phyloP scores from a whole-genome alignment of 2,113 vertebrate genomes.

The Lota lota region DNA sequence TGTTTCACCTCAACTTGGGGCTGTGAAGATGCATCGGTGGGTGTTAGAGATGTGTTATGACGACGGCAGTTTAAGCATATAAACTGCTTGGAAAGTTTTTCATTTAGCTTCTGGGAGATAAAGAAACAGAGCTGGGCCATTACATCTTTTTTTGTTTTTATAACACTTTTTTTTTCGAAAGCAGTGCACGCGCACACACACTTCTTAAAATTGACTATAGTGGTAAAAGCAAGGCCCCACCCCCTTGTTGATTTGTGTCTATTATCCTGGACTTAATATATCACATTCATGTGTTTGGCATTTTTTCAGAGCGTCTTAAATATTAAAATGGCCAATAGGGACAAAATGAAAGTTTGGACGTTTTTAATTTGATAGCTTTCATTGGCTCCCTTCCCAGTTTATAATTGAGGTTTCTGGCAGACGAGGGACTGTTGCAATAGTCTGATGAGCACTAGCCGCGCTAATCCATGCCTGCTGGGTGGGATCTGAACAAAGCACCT shows the following conservation, averaged over 20 bases:
- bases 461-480: conserved; percentile 20
- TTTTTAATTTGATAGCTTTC: conserved; percentile 49
- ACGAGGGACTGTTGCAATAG: conserved; percentile 21
- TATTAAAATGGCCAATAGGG: conserved; percentile 33
- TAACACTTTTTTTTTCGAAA: too few relatives aligned
- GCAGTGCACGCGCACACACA: neutral
- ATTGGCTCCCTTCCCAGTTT: conserved; percentile 37
- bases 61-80: too few relatives aligned
- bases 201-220: neutral
- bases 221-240: conserved; percentile 21
- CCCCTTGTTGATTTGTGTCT: conserved; percentile 19
- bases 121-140: too few relatives aligned
- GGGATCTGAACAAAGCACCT: conserved; percentile 19
- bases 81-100: too few relatives aligned
- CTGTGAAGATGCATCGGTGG: too few relatives aligned
- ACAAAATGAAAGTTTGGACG: conserved; percentile 5
- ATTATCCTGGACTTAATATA: conserved; percentile 23
- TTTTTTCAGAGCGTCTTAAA: conserved; percentile 6
- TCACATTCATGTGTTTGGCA: conserved; percentile 1
- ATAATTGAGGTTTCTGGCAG: conserved; percentile 41
- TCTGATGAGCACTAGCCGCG: conserved; percentile 25
- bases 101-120: too few relatives aligned
- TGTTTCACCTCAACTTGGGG: too few relatives aligned
- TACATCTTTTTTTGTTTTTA: too few relatives aligned
- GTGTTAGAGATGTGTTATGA: too few relatives aligned